Percentiles rank a stretch among this genome's conserved stretches.
Evolutionary conservation across 1,140 invertebrate genomes (phyloP).

Genomic region (Branchinecta lynchi): DNA sequence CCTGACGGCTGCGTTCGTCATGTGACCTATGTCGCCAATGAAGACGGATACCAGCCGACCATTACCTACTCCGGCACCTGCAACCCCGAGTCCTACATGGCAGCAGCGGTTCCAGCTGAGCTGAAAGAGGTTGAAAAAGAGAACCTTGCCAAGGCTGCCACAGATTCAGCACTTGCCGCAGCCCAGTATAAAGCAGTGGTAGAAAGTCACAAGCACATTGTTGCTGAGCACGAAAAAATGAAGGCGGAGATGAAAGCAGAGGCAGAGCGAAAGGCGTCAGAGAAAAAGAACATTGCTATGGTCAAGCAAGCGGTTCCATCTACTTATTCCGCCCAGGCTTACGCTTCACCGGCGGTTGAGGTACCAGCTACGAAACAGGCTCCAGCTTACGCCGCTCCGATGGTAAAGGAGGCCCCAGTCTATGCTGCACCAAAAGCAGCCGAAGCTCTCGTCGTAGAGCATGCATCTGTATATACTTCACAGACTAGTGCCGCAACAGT

Average conservation of each 20-base stretch:
- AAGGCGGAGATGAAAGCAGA: neutral
- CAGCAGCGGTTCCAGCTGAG: neutral
- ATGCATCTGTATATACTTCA: no score
- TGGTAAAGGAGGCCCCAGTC: no score
- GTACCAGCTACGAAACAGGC: no score
- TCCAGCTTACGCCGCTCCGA: no score
- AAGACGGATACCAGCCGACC: neutral
- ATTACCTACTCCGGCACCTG: conserved; percentile 1
- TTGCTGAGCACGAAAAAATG: neutral
- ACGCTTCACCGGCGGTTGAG: no score
- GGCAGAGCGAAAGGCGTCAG: neutral
- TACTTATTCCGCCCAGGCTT: no score
- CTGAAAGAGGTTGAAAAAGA: neutral
- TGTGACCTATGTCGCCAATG: neutral
- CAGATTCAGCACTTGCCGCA: neutral
- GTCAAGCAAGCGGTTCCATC: no score
- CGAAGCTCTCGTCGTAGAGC: no score
- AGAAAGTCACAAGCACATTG: neutral
- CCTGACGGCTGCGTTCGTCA: neutral
- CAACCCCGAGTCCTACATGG: neutral
- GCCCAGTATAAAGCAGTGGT: neutral
- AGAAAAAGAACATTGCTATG: no score
- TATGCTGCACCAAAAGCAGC: no score
- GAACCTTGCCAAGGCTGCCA: neutral
- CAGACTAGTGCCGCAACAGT: no score